Evolutionary conservation across 2,888 invertebrate genomes (phyloP).

Genomic region (Cartodere bifasciata): DNA sequence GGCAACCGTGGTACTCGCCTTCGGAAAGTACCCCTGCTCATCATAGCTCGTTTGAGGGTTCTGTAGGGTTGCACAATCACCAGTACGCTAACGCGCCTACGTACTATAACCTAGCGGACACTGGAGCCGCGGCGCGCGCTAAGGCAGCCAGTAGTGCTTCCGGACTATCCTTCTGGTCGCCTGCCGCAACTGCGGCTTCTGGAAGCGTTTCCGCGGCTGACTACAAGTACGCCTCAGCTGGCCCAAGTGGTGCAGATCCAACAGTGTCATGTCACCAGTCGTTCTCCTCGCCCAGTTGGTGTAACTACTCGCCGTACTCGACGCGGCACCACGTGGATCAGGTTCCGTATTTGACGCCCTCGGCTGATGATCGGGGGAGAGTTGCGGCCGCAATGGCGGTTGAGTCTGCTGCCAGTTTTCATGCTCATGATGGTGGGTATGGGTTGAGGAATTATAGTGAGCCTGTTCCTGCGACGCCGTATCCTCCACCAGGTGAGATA

Average conservation of each 20-base stretch:
- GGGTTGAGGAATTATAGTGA: constrained; percentile 65
- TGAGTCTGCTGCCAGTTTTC: constrained; percentile 53
- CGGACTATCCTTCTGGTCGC: constrained; percentile 56
- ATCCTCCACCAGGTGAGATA: constrained; percentile 59
- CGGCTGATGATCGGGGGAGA: constrained; percentile 55
- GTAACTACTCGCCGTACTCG: constrained; percentile 54
- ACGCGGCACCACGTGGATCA: constrained; percentile 47
- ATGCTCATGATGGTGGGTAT: constrained; percentile 51
- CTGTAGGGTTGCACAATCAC: constrained; percentile 48
- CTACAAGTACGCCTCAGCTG: constrained; percentile 44
- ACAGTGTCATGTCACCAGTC: constrained; percentile 54
- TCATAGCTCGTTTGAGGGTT: constrained; percentile 42
- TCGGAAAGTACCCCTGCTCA: constrained; percentile 44
- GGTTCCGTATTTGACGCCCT: constrained; percentile 54
- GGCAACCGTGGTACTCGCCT: constrained; percentile 64
- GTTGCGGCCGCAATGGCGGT: constrained; percentile 42
- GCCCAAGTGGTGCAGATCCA: constrained; percentile 38
- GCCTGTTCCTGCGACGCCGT: constrained; percentile 61
- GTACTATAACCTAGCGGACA: constrained; percentile 61
- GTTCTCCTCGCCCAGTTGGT: constrained; percentile 57
- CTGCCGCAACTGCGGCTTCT: constrained; percentile 45
- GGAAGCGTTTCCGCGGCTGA: constrained; percentile 44
- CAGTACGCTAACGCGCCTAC: constrained; percentile 59
- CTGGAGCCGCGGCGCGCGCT: constrained; percentile 49
- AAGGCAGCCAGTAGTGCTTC: constrained; percentile 38